Evolutionary conservation across 2,888 invertebrate species (phyloP).

Genomic region (Tenodera sinensis): DNA sequence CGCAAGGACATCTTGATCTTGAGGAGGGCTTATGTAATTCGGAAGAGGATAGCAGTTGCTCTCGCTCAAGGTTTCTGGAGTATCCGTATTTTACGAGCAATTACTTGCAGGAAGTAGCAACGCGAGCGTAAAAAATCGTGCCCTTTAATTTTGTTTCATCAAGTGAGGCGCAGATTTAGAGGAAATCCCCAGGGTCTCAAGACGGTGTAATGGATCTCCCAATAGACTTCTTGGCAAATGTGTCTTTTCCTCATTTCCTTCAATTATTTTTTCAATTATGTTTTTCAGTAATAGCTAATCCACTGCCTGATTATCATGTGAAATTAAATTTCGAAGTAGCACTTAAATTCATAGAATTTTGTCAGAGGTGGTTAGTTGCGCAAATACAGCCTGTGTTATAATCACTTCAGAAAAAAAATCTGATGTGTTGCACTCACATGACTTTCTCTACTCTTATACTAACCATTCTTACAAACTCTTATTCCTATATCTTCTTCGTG

Average conservation of each 20-base stretch:
- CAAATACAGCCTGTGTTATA: no score
- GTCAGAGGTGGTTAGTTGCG: no score
- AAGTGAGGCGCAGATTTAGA: not conserved
- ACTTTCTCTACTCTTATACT: no score
- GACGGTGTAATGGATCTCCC: not conserved
- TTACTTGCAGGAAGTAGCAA: not conserved
- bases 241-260: not conserved
- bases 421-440: no score
- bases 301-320: not conserved
- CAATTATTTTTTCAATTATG: not conserved
- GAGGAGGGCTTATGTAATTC: not conserved
- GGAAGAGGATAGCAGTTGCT: not conserved
- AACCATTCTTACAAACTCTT: no score
- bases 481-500: no score
- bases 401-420: no score
- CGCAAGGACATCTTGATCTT: not conserved
- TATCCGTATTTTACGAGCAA: not conserved
- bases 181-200: not conserved
- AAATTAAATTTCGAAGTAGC: not conserved
- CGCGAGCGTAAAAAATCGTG: not conserved
- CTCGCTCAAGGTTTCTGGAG: not conserved
- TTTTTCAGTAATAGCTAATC: not conserved
- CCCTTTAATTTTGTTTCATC: not conserved
- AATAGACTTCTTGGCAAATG: not conserved
- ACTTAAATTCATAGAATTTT: not conserved